These are phyloP conservation scores for Chironomus tentans DNA, from an alignment of 2,888 invertebrate species.

Conservation along the genomic window DNA sequence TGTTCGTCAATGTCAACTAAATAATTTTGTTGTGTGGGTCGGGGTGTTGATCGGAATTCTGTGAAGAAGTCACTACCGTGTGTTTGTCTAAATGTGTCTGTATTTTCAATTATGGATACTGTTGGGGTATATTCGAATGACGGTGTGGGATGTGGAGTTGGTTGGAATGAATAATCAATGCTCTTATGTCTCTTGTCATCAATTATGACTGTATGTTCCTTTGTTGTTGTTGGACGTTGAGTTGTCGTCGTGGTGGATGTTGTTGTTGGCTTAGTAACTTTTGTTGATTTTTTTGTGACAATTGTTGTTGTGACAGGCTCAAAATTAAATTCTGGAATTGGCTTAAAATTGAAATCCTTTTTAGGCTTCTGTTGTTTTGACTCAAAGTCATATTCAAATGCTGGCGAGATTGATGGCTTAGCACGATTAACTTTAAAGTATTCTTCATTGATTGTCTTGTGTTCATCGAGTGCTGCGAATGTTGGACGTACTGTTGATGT, in stretches of 20 bases:
- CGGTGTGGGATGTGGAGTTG: slow-evolving; percentile 28
- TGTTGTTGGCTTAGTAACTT: neutral
- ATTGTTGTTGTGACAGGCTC: neutral
- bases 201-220: neutral
- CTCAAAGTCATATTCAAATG: neutral
- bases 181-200: slow-evolving; percentile 23
- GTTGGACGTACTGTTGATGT: neutral
- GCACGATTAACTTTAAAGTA: slow-evolving; percentile 33
- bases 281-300: slow-evolving; percentile 8
- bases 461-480: slow-evolving; percentile 9
- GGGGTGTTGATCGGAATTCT: slow-evolving; percentile 3
- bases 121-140: slow-evolving; percentile 27
- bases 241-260: neutral
- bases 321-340: slow-evolving; percentile 23
- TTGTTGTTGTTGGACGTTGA: slow-evolving; percentile 3
- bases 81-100: slow-evolving; percentile 8
- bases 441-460: slow-evolving; percentile 36
- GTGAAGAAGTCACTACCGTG: neutral
- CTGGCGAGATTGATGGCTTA: slow-evolving; percentile 28
- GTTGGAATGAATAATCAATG: slow-evolving; percentile 15
- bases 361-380: neutral
- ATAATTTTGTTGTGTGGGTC: neutral
- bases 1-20: neutral
- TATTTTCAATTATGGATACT: slow-evolving; percentile 22
- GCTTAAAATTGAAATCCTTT: slow-evolving; percentile 10